Percentiles rank a stretch among this genome's conserved stretches.
These are phyloP conservation scores for Puffinus mauretanicus DNA, from an alignment of 2,113 vertebrate genomes.

Conservation along the genomic window DNA sequence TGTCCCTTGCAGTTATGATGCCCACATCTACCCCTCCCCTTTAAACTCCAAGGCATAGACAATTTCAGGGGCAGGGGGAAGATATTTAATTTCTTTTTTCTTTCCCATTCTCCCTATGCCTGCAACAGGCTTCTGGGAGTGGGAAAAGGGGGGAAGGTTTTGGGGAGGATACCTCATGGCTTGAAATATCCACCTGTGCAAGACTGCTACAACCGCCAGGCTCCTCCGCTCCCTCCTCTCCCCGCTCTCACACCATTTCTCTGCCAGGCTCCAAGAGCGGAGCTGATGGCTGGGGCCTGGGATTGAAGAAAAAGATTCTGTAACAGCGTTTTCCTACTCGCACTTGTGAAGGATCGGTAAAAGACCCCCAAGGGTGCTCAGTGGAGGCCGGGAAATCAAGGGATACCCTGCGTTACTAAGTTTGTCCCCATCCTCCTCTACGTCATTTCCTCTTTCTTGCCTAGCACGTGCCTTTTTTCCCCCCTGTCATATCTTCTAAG, in stretches of 20 bases:
- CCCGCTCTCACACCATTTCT: not conserved
- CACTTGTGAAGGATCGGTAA: not conserved
- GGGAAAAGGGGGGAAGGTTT: not conserved
- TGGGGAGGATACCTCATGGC: constrained; percentile 9
- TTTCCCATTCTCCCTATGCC: not conserved
- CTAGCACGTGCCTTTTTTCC: not conserved
- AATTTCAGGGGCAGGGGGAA: not conserved
- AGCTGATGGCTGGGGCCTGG: not conserved
- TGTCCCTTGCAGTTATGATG: not conserved
- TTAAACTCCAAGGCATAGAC: not conserved
- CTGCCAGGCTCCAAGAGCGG: not conserved
- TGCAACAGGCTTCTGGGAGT: not conserved
- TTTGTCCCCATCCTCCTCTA: not conserved
- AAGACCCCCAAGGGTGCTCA: not conserved
- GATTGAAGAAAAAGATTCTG: not conserved
- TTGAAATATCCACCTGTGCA: constrained; percentile 28
- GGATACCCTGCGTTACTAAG: not conserved
- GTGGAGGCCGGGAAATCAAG: not conserved
- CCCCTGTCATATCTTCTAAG: not conserved
- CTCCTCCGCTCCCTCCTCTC: not conserved
- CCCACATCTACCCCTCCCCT: not conserved
- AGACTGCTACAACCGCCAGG: not conserved
- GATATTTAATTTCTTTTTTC: not conserved
- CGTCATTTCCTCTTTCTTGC: not conserved
- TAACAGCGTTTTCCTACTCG: not conserved